Evolutionary conservation across 2,888 invertebrate species (phyloP).

Genomic region (Eumacrocentrus americanus): DNA sequence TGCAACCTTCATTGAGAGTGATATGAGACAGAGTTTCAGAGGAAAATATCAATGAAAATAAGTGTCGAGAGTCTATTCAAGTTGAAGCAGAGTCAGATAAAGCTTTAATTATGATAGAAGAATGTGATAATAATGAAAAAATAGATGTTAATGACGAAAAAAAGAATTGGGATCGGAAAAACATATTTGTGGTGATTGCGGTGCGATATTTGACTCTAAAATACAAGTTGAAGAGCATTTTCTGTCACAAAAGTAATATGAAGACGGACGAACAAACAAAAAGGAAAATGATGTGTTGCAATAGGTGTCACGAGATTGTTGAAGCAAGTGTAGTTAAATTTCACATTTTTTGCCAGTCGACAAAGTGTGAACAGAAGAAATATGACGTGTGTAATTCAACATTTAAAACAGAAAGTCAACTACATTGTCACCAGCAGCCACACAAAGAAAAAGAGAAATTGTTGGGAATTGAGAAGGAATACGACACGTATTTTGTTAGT

Average conservation of each 20-base stretch:
- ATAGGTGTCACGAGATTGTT: conserved; percentile 56
- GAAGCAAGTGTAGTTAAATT: conserved; percentile 52
- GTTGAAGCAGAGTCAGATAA: neutral
- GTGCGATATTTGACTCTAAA: conserved; percentile 42
- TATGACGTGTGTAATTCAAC: conserved; percentile 45
- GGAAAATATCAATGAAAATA: neutral
- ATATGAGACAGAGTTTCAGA: conserved; percentile 39
- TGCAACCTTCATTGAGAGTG: conserved; percentile 50
- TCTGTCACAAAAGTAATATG: conserved; percentile 44
- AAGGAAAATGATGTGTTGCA: conserved; percentile 55
- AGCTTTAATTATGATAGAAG: neutral
- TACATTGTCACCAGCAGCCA: conserved; percentile 41
- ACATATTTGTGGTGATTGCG: conserved; percentile 51
- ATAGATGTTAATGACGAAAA: neutral
- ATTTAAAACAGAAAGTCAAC: conserved; percentile 43
- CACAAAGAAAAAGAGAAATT: conserved; percentile 38
- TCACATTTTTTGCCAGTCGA: conserved; percentile 51
- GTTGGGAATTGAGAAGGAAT: conserved; percentile 17
- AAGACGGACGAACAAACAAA: too few species aligned
- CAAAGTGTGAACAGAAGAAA: conserved; percentile 29
- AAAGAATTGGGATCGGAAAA: conserved; percentile 28
- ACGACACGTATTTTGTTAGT: conserved; percentile 55
- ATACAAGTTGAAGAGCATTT: conserved; percentile 50
- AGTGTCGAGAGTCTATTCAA: too few species aligned
- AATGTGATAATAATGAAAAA: neutral